Conservation (phyloP, 1,140 invertebrate species). For the Caenorhabditis briggsae region DNA sequence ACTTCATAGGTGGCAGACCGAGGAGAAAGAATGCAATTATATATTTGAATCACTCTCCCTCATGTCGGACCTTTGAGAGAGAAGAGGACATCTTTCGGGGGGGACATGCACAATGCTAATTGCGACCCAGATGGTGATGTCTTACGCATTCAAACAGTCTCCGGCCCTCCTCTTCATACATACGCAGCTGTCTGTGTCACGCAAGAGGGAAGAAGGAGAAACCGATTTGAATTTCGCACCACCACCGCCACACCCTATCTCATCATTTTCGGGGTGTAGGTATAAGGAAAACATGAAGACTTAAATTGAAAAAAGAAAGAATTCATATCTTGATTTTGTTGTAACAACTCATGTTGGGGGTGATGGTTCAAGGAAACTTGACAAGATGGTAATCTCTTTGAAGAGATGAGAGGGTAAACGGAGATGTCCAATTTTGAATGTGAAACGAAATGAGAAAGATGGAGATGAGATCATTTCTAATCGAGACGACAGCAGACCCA, state of each 20-base stretch:
- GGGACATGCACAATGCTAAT: slow-evolving; percentile 55
- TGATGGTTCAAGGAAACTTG: neutral
- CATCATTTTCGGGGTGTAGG: too few relatives aligned
- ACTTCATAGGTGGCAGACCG: slow-evolving; percentile 53
- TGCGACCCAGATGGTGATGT: slow-evolving; percentile 46
- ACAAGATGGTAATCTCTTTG: slow-evolving; percentile 12
- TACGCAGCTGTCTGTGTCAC: slow-evolving; percentile 40
- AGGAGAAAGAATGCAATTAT: slow-evolving; percentile 33
- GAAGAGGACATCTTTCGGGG: neutral
- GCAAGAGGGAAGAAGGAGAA: neutral
- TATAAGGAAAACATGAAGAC: neutral
- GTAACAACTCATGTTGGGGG: neutral
- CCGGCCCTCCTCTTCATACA: neutral
- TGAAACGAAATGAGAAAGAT: neutral
- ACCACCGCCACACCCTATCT: neutral
- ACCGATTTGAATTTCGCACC: slow-evolving; percentile 21
- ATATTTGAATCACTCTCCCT: slow-evolving; percentile 45
- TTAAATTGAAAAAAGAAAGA: neutral
- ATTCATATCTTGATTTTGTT: slow-evolving; percentile 27
- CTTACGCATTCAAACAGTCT: slow-evolving; percentile 34
- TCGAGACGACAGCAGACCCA: slow-evolving; percentile 21
- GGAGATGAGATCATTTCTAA: slow-evolving; percentile 48
- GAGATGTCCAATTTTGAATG: slow-evolving; percentile 46
- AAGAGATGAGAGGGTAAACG: neutral
- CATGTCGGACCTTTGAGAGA: slow-evolving; percentile 46